Conservation (phyloP, 1,140 invertebrate species). For the Meloidogyne hapla region DNA sequence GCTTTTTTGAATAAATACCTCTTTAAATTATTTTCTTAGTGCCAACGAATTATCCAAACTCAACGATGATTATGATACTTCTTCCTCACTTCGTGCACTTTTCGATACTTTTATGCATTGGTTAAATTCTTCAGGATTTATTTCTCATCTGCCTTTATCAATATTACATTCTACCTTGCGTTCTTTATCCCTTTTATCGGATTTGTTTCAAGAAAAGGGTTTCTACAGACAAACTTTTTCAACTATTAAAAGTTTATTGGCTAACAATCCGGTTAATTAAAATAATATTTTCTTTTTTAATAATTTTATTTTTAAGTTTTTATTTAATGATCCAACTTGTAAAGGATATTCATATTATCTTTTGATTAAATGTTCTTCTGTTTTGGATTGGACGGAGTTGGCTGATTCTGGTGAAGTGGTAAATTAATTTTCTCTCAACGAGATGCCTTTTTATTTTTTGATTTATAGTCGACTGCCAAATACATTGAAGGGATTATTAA, state of each 20-base stretch:
- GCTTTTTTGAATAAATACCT: too few species aligned
- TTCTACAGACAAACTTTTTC: conserved; percentile 46
- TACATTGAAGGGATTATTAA: conserved; percentile 44
- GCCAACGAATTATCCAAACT: conserved; percentile 45
- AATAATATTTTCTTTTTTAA: background rate
- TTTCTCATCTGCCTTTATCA: conserved; percentile 2
- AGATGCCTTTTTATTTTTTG: background rate
- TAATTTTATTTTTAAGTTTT: background rate
- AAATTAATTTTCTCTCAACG: background rate
- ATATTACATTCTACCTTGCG: conserved; percentile 25
- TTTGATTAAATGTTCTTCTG: conserved; percentile 52
- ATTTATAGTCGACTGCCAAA: conserved; percentile 18
- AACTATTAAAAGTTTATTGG: conserved; percentile 36
- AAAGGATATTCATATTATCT: conserved; percentile 49
- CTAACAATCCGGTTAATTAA: background rate
- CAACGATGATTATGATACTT: conserved; percentile 51
- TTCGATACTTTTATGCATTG: conserved; percentile 60
- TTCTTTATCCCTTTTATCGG: conserved; percentile 48
- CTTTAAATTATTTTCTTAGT: too few species aligned
- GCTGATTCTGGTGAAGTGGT: conserved; percentile 14
- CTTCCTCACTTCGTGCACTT: conserved; percentile 54
- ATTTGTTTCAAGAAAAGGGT: conserved; percentile 55
- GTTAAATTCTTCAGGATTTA: conserved; percentile 26
- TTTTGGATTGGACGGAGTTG: conserved; percentile 42
- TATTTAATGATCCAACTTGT: conserved; percentile 37